Evolutionary conservation across 2,888 invertebrate species (phyloP), one percentile per base, ranked within the genome.

Genomic region (Hylaea fasciaria): DNA sequence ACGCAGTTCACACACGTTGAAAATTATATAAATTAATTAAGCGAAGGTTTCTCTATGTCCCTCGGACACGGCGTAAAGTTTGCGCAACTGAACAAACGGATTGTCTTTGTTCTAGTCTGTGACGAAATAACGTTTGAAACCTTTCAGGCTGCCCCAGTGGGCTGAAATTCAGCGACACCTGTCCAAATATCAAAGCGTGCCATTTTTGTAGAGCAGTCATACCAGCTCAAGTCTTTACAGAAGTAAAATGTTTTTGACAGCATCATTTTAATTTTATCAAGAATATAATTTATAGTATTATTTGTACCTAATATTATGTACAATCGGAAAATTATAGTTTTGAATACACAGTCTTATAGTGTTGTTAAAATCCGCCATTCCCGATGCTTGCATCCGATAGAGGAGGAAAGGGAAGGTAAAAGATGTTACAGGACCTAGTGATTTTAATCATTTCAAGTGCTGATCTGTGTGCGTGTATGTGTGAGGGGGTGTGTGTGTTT

Each of bases 181-280:
- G 90, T 82, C 68, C 72, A 91, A 89, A 90, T 72, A 89, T 66
- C 70, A 77, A 84, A 86, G 87, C 80, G 87, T 88, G 88, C 84
- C 80, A 70, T 79, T 75, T 22, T 5, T 22, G 77, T 71, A 78
- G 66, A 76, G 73, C 62, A 51, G 62, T 66, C 60, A 66, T 64
- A 64, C 53, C 52, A 43, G 52, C 35, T 60, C 61, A 47, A 57
- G 57, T 55, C 50, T 55, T 62, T 29, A 61, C 54, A 62, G 46
- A 53, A 47, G 29, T 44, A 49, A 48, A 62, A 64, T 65, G 57
- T 58, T 49, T 60, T 45, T 29, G 28, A 14, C 2, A 17, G 55
- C 40, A 14, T 28, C n/a, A 22, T 12, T 47, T 11, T 47, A 8
- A 35, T 13, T 45, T 53, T 22, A 40, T 28, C 9, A 29, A 4